Base-by-base conservation (phyloP, 2,888 invertebrate species). In the Drosophila subquinaria region DNA sequence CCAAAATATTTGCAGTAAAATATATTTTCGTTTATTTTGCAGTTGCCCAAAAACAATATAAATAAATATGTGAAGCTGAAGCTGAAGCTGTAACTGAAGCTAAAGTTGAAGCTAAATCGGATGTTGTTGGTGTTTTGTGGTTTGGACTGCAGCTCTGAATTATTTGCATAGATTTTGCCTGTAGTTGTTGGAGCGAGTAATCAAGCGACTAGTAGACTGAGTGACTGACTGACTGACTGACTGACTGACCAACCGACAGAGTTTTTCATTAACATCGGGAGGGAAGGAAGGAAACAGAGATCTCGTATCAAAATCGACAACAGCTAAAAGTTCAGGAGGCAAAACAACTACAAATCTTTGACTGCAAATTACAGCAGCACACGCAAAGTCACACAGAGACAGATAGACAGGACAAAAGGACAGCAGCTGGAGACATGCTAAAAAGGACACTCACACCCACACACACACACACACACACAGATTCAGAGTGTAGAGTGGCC, bases 261-360 rank as follows among this genome's bases (percentile, higher is more conserved):
- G 62, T 70, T 81, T 81, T 81, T 70, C 82, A 79, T 79, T 81
- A 70, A 63, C 69, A 70, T 52, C 20, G 47, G 13, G 56, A 5
- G 45, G 20, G 9, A n/a, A 33, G 38, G 51, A 20, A 40, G 13
- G 20, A 10, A 30, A 40, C 9, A 6, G 48, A 72, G 70, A 76
- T 82, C 66, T 82, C 71, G 71, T 59, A 79, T 82, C 86, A 73
- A 76, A 82, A 85, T 79, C 81, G 82, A 79, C 80, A 85, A 73
- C 76, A 86, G 69, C 71, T 51, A 64, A 82, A 82, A 82, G 87
- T 82, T 86, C 77, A 76, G 65, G 65, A 59, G 57, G 66, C 68
- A 82, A 65, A 82, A 65, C 71, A 75, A 63, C 68, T 69, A 64
- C 81, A 77, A 77, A 76, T 76, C 72, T 69, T 69, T 65, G 68